phyloP scores from a whole-genome alignment of 1,140 invertebrate species.

The Tachypleus tridentatus region DNA sequence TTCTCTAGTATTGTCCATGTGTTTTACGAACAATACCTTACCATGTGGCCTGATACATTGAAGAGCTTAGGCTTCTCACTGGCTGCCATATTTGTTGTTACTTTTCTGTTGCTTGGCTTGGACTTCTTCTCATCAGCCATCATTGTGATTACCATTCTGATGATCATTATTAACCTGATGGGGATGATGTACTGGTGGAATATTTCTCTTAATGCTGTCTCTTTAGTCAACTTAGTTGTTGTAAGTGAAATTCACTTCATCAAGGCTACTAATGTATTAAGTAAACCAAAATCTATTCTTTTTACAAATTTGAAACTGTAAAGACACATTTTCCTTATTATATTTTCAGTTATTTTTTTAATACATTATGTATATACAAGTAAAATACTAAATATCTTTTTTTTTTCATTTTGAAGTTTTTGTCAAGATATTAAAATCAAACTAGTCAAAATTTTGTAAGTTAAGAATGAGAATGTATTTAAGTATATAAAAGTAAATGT shows the following conservation, averaged over 20 bases:
- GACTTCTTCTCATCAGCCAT: conserved; percentile 42
- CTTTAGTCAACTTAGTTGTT: conserved; percentile 48
- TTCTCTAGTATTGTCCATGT: conserved; percentile 41
- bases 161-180: conserved; percentile 42
- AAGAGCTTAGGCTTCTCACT: conserved; percentile 38
- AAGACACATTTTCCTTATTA: no score
- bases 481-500: background rate
- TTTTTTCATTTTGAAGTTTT: no score
- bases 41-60: conserved; percentile 38
- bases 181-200: conserved; percentile 45
- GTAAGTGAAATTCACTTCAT: conserved; percentile 27
- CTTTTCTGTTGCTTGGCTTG: conserved; percentile 42
- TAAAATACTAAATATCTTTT: no score
- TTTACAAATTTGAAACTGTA: no score
- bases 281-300: no score
- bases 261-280: no score
- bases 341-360: no score
- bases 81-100: conserved; percentile 40
- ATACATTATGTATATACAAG: no score
- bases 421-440: no score
- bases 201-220: conserved; percentile 44
- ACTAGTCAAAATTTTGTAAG: no score
- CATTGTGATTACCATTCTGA: conserved; percentile 38
- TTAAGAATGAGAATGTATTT: no score
- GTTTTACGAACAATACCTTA: conserved; percentile 47